Evolutionary conservation across 2,888 invertebrate species (phyloP), one percentile per base, ranked within the genome.

Genomic region (Pristionchus maxplancki): DNA sequence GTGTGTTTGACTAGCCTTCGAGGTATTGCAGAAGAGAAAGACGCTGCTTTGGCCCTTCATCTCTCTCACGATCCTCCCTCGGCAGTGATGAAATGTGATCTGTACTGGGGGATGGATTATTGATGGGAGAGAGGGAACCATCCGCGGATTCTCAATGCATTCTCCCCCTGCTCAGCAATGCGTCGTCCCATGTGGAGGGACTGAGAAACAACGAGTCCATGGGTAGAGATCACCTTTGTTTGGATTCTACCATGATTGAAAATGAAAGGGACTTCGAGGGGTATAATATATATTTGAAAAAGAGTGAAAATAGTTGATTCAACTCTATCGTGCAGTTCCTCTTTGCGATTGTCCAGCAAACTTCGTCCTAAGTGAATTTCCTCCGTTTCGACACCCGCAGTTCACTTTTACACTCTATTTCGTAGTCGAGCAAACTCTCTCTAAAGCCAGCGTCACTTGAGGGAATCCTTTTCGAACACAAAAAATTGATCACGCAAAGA

Each of bases 91-190:
- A 78, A 78, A 78, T 78, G 78, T 28, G 78, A 78, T 78, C 78
- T 78, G 44, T 1, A 78, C 44, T 78, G 78, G 78, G n/a, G 71
- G 78, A 78, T 78, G 78, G 78, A 78, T 78, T 78, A 78, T 78
- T 78, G 78, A 78, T 78, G 78, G 78, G 78, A 48, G 44, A 37
- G 71, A 71, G 78, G 28, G 78, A 48, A 44, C 78, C 78, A 78
- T 78, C 78, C 78, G n/a, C 48, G 28, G 78, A 78, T 78, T 78
- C 48, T 13, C n/a, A 67, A 31, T 67, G 67, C 67, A 34, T 67
- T 34, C 44, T 28, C 40, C 44, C 40, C 74, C 40, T 15, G 11
- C 48, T 78, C 34, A 44, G 20, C 9, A 44, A 78, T 78, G 78
- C 78, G 20, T 13, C 78, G 20, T 13, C 4, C 24, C 44, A 34